phyloP scores from a whole-genome alignment of 2,797 vertebrate genomes.

The Enteromius anoplus region DNA sequence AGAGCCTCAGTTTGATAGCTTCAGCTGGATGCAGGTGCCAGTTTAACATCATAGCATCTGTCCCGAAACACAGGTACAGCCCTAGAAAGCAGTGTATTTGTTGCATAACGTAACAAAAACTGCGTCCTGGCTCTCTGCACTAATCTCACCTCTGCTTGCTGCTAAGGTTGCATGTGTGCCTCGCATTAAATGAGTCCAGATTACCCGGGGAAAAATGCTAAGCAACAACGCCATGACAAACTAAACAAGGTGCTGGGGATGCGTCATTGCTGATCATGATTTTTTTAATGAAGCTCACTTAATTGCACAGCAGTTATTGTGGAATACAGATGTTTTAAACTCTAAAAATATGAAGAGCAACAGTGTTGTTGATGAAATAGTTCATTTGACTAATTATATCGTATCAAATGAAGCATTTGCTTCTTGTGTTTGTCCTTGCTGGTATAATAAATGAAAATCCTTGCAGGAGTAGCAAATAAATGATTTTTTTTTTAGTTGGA shows the following conservation, averaged over 20 bases:
- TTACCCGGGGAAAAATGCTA: conserved; percentile 1
- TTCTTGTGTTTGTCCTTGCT: background rate
- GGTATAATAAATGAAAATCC: background rate
- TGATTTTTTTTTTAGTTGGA: background rate
- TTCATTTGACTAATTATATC: background rate
- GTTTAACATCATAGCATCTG: conserved; percentile 46
- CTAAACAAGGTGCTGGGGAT: background rate
- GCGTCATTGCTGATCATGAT: background rate
- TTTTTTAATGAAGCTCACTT: background rate
- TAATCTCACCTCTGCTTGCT: conserved; percentile 45
- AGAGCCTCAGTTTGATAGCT: conserved; percentile 16
- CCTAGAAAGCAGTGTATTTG: conserved; percentile 58
- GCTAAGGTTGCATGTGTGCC: conserved; percentile 9
- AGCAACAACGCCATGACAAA: conserved; percentile 12
- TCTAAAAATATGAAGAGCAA: background rate
- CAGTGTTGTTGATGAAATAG: background rate
- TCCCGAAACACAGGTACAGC: conserved; percentile 58
- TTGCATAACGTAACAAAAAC: conserved; percentile 62
- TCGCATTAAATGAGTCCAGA: conserved; percentile 20
- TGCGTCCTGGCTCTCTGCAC: background rate
- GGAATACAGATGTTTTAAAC: background rate
- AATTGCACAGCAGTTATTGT: background rate
- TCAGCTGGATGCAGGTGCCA: conserved; percentile 54
- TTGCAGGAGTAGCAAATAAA: background rate
- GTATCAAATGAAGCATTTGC: background rate